Evolutionary conservation across 2,797 vertebrate genomes (phyloP), one percentile per base, ranked within the genome.

Genomic region (Rhinella marina): DNA sequence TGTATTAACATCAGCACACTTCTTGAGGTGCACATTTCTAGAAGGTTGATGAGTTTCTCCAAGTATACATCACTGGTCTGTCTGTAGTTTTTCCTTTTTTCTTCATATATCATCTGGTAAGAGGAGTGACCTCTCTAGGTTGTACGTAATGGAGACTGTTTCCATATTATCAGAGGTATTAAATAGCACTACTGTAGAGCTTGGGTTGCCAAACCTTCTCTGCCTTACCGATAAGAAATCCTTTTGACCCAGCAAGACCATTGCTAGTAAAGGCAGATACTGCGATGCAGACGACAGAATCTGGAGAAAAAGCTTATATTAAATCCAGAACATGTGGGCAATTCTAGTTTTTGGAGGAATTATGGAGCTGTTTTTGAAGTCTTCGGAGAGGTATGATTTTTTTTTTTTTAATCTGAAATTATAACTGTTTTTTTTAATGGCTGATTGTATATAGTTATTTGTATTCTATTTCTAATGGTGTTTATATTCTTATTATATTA

Each of bases 81-180:
- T 75, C 29, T 32, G 16, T 41, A 25, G 25, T 68, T 25, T 64
- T 68, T 68, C 1, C 41, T 66, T 70, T 66, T 68, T 82, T 70
- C 32, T 70, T 75, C 23, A 59, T 16, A 41, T 41, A 41, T 41
- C 41, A 41, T 6, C 54, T 75, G 48, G 56, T 61, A 59, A 84
- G 82, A 84, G 68, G 56, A 84, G 82, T 73, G 75, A 59, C 68
- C 64, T 27, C 41, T 64, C 70, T 21, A 54, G n/a, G 64, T 32
- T 73, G 52, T 27, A n/a, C 14, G 66, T 75, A 75, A 84, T 57
- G 14, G 70, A 84, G 64, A 57, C 29, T 0, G 21, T 84, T 84
- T 75, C 82, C 32, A 50, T 84, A 57, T 61, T 84, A 75, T 84
- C 56, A 84, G 54, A 17, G n/a, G 70, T 84, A 57, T 75, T 84